A percentile compares a stretch with the other conserved stretches of the same genome.
Evolutionary conservation across 2,888 invertebrate species (phyloP).

Genomic region (Lathronympha strigana): DNA sequence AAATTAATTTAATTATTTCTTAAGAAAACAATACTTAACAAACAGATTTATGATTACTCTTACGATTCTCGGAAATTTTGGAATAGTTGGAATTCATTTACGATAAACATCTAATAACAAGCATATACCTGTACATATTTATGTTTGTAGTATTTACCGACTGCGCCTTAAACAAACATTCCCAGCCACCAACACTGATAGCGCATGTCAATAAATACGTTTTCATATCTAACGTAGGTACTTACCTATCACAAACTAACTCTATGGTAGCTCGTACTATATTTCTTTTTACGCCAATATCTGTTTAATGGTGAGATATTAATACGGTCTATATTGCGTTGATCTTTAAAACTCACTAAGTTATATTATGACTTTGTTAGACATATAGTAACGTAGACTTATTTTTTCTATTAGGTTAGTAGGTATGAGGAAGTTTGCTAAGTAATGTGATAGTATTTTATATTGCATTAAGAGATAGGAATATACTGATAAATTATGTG

Average conservation of each 20-base stretch:
- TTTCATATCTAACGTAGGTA: slow-evolving; percentile 14
- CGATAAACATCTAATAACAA: background rate
- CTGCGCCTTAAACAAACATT: slow-evolving; percentile 66
- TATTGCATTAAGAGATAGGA: slow-evolving; percentile 17
- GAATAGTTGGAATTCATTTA: background rate
- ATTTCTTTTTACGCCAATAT: background rate
- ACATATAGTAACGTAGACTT: no score
- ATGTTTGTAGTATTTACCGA: slow-evolving; percentile 52
- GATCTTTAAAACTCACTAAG: background rate
- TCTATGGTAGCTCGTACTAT: slow-evolving; percentile 4
- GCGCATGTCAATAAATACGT: slow-evolving; percentile 54
- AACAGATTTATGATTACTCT: no score
- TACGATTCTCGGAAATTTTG: no score
- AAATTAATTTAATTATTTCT: no score
- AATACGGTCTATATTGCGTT: slow-evolving; percentile 19
- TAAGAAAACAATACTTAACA: no score
- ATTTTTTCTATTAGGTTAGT: no score
- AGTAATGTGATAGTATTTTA: slow-evolving; percentile 24
- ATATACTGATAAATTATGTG: background rate
- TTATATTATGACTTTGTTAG: no score
- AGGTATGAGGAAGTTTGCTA: slow-evolving; percentile 36
- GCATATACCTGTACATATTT: slow-evolving; percentile 12
- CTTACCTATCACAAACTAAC: background rate
- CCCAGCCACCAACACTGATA: slow-evolving; percentile 65
- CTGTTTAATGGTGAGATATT: background rate